phyloP scores from a whole-genome alignment of 2,888 invertebrate genomes.

The Helleia helle region DNA sequence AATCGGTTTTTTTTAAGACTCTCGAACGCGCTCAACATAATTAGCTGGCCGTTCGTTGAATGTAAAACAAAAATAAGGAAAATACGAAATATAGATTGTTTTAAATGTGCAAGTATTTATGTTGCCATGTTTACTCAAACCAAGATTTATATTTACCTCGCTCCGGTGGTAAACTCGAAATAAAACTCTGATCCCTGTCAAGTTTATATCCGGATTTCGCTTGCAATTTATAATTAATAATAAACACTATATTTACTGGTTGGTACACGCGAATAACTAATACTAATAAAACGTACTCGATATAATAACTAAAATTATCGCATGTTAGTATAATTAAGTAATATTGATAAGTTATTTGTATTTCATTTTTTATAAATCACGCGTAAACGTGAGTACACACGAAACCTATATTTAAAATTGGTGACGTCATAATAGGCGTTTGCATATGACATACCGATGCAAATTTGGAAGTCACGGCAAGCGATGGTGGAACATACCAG shows the following conservation, averaged over 20 bases:
- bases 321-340: neutral
- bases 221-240: neutral
- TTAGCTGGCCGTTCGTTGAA: too few relatives aligned
- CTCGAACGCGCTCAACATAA: too few relatives aligned
- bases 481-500: conserved; percentile 12
- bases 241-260: neutral
- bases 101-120: too few relatives aligned
- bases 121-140: neutral
- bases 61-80: too few relatives aligned
- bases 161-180: neutral
- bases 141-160: neutral
- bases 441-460: conserved; percentile 10
- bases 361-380: neutral
- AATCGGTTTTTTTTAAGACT: too few relatives aligned
- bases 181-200: neutral
- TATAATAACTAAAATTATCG: neutral
- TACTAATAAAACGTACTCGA: neutral
- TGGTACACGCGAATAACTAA: neutral
- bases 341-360: neutral
- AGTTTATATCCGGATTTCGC: neutral
- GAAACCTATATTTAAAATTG: conserved; percentile 1
- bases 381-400: neutral
- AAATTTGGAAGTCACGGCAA: conserved; percentile 16
- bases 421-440: conserved; percentile 7
- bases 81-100: too few relatives aligned